Evolutionary conservation across 2,113 vertebrate genomes (phyloP).

Genomic region (Pipra filicauda): DNA sequence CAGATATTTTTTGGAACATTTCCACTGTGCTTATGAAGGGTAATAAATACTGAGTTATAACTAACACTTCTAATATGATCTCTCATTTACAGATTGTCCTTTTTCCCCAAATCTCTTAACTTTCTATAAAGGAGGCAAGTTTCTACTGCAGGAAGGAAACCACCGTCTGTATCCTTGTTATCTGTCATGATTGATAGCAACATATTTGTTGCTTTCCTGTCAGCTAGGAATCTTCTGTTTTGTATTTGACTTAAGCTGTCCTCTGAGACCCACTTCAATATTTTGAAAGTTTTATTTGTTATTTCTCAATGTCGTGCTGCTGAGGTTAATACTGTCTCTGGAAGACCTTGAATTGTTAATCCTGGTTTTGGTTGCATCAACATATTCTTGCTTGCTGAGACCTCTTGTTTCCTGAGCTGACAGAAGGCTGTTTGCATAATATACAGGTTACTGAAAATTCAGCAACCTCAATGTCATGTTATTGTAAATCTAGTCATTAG

Average conservation of each 20-base stretch:
- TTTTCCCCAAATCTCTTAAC: background rate
- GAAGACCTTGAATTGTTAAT: slow-evolving; percentile 18
- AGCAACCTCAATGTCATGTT: background rate
- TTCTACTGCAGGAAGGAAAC: background rate
- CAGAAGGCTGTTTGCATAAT: slow-evolving; percentile 6
- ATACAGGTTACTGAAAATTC: slow-evolving; percentile 3
- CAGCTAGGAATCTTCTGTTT: background rate
- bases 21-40: background rate
- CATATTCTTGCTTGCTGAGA: background rate
- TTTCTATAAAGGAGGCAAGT: background rate
- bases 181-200: background rate
- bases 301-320: background rate
- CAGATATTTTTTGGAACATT: background rate
- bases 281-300: background rate
- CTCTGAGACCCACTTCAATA: background rate
- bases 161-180: background rate
- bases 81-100: background rate
- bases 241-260: background rate
- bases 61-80: background rate
- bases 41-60: background rate
- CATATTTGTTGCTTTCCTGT: background rate
- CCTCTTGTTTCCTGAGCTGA: background rate
- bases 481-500: background rate
- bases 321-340: background rate
- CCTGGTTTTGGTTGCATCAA: background rate